Percentiles rank a stretch among this genome's conserved stretches.
phyloP scores from a whole-genome alignment of 2,113 vertebrate species.

The Podilymbus podiceps region DNA sequence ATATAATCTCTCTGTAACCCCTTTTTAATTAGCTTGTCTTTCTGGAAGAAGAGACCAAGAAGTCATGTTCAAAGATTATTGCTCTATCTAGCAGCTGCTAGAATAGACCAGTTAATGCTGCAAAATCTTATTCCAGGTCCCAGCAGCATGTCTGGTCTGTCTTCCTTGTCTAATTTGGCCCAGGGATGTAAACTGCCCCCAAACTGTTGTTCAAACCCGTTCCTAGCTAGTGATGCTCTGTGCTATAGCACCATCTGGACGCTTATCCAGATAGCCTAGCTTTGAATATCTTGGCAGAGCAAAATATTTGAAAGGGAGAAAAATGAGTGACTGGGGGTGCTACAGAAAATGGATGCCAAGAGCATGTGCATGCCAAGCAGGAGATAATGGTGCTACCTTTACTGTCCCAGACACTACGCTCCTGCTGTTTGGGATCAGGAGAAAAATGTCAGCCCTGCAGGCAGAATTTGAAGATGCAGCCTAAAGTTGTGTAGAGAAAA shows the following conservation, averaged over 20 bases:
- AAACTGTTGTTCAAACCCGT: not conserved
- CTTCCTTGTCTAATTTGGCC: not conserved
- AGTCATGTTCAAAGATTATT: slow-evolving; percentile 39
- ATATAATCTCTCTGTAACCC: slow-evolving; percentile 41
- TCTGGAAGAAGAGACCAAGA: slow-evolving; percentile 18
- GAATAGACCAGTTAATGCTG: slow-evolving; percentile 11
- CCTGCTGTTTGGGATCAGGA: not conserved
- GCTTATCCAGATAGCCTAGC: not conserved
- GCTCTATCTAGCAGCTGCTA: slow-evolving; percentile 45
- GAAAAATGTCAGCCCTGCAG: not conserved
- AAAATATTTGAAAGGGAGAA: slow-evolving; percentile 2
- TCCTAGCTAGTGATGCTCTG: not conserved
- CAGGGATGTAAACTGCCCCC: not conserved
- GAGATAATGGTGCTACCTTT: not conserved
- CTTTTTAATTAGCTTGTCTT: slow-evolving; percentile 59
- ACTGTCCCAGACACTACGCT: not conserved
- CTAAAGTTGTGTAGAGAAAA: not conserved
- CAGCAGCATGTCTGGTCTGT: not conserved
- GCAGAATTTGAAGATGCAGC: not conserved
- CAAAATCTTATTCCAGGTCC: not conserved
- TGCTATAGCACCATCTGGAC: slow-evolving; percentile 1
- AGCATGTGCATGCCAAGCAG: not conserved
- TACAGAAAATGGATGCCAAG: not conserved
- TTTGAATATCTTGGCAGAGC: slow-evolving; percentile 22
- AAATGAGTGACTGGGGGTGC: not conserved